Evolutionary conservation across 2,113 vertebrate species (phyloP).

Genomic region (Corythaixoides concolor): DNA sequence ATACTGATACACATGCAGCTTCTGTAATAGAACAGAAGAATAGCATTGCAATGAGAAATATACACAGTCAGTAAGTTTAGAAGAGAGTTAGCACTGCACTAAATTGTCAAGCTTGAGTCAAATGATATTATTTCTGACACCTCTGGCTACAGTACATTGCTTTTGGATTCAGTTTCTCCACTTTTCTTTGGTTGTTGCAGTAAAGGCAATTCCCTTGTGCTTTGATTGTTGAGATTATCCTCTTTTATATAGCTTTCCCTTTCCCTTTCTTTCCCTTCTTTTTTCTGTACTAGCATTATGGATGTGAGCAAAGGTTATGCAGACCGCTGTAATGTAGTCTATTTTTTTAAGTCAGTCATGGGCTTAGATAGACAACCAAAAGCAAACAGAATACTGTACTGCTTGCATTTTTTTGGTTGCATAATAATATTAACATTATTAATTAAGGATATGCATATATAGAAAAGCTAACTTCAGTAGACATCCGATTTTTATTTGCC

Average conservation of each 20-base stretch:
- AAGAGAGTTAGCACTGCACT: not conserved
- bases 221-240: not conserved
- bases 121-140: not conserved
- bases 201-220: constrained; percentile 19
- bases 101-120: constrained; percentile 5
- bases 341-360: not conserved
- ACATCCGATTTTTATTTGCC: not conserved
- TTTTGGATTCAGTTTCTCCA: constrained; percentile 27
- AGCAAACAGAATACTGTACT: not conserved
- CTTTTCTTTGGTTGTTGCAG: constrained; percentile 7
- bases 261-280: not conserved
- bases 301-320: not conserved
- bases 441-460: not conserved
- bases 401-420: not conserved
- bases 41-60: constrained; percentile 13
- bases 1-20: not conserved
- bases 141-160: not conserved
- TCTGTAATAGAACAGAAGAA: constrained; percentile 40
- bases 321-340: not conserved
- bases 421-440: not conserved
- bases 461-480: not conserved
- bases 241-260: not conserved
- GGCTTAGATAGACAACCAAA: not conserved
- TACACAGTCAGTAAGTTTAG: constrained; percentile 46
- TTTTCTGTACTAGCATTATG: not conserved